Conservation (phyloP, 2,888 invertebrate species). For the Poecilobothrus nobilitatus region DNA sequence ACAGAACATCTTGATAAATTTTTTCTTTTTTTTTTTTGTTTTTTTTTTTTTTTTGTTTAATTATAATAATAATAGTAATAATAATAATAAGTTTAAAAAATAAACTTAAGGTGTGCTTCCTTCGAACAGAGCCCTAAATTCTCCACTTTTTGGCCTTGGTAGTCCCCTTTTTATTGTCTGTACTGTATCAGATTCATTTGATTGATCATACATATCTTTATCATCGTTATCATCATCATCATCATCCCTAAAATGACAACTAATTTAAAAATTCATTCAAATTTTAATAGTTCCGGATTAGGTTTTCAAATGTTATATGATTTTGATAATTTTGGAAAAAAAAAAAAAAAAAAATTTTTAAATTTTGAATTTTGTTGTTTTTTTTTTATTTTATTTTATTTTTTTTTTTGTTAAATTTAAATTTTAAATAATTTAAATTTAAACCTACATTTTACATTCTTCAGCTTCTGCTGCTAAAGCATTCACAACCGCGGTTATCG, state of each 20-base stretch:
- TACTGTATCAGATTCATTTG: constrained; percentile 42
- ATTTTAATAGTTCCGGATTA: neutral
- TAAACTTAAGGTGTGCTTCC: constrained; percentile 42
- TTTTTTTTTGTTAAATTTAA: no score
- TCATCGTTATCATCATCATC: constrained; percentile 2
- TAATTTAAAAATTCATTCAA: neutral
- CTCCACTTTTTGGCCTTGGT: constrained; percentile 44
- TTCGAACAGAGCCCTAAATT: constrained; percentile 45
- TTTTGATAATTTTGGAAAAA: no score
- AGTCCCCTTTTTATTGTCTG: constrained; percentile 44
- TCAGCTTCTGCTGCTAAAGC: constrained; percentile 86
- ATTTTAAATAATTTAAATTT: no score
- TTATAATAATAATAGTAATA: neutral
- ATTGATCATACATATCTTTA: constrained; percentile 20
- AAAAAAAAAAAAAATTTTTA: no score
- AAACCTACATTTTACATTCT: constrained; percentile 45
- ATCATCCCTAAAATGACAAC: constrained; percentile 1
- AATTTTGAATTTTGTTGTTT: no score
- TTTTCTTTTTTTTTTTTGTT: neutral
- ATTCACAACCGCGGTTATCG: constrained; percentile 87
- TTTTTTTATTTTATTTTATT: no score
- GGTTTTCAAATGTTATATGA: neutral
- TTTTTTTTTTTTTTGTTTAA: neutral
- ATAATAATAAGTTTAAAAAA: neutral
- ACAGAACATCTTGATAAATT: constrained; percentile 3